Evolutionary conservation across 1,140 invertebrate species (phyloP), one percentile per base, ranked within the genome.

Genomic region (Heliconius hewitsoni): DNA sequence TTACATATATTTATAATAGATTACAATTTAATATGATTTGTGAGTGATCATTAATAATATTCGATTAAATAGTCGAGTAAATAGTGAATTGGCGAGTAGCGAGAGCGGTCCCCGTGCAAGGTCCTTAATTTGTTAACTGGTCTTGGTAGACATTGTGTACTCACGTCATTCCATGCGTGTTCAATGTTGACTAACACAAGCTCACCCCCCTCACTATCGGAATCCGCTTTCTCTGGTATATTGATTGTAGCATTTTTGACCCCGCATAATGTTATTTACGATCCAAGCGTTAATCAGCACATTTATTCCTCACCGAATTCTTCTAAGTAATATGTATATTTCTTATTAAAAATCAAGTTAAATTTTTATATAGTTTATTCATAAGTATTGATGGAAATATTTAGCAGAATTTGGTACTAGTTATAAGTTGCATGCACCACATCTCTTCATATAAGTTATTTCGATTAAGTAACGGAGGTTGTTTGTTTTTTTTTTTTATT

Each of bases 121-220:
- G 60, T 66, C 60, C 60, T 11, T 66, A 85, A 89, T 88, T 87
- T 85, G 83, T 85, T 90, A 90, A 89, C 84, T 92, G 89, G 90
- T 89, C 88, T 91, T 92, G 91, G 90, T 94, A 93, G 91, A 90
- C 82, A 83, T 83, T 91, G 88, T 90, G 81, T 90, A 75, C 72
- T 89, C 86, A 89, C 86, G 85, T 90, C 90, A 91, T 89, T 86
- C 89, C 90, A 91, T 91, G 87, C 89, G 89, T 90, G 89, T 91
- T 91, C 80, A 84, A 89, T 92, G 90, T 92, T 89, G 83, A 92
- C 89, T 94, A 93, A 94, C 91, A 91, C 85, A 81, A 74, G 84
- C 84, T 86, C 84, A 77, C 74, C 79, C 89, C 89, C 87, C 70
- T 89, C 87, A 89, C 88, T 90, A 82, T 91, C 85, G 88, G 91